Conservation (phyloP, 2,113 vertebrate genomes). For the Chlorocebus sabaeus region DNA sequence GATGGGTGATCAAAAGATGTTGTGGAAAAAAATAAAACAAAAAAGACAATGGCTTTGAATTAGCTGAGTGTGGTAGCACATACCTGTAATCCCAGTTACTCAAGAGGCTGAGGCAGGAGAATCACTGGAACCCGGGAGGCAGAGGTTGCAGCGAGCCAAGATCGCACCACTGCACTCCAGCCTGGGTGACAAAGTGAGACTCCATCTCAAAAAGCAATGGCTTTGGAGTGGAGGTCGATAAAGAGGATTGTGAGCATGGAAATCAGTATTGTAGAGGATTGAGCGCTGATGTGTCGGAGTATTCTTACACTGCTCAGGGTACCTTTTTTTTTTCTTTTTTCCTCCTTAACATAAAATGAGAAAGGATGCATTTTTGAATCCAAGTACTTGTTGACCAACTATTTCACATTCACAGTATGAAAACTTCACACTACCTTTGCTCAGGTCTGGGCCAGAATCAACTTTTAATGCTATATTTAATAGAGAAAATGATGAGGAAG, state of each 20-base stretch:
- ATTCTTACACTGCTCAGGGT: not conserved
- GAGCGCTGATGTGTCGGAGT: not conserved
- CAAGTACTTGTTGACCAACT: not conserved
- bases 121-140: too few relatives aligned
- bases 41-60: not conserved
- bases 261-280: not conserved
- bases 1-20: not conserved
- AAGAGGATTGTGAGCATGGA: not conserved
- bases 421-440: not conserved
- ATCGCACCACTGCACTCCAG: too few relatives aligned
- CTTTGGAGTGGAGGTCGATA: not conserved
- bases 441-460: not conserved
- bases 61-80: too few relatives aligned
- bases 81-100: too few relatives aligned
- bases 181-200: too few relatives aligned
- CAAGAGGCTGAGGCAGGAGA: too few relatives aligned
- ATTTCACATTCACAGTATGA: not conserved
- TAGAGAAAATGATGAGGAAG: not conserved
- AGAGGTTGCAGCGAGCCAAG: too few relatives aligned
- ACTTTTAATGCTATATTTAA: not conserved
- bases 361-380: not conserved
- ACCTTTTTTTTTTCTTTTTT: not conserved
- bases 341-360: not conserved
- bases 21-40: not conserved
- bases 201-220: not conserved